Percentiles rank a stretch among this genome's conserved stretches.
Conservation (phyloP, 2,888 invertebrate species). For the Agonopterix subpropinquella region DNA sequence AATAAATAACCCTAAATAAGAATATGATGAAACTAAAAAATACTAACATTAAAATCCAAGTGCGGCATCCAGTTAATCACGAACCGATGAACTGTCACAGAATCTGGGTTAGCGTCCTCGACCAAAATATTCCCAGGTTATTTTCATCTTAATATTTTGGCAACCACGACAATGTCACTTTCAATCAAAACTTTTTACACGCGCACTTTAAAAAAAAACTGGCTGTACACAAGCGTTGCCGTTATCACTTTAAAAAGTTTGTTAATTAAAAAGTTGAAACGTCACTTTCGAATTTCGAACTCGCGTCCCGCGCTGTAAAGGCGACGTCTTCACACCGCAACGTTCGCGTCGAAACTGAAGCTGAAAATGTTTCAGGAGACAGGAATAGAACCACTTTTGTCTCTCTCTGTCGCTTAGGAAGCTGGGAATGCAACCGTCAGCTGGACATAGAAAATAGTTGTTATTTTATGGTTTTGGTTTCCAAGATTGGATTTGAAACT, state of each 20-base stretch:
- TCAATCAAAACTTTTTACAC: background rate
- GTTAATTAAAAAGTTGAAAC: constrained; percentile 10
- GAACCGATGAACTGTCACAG: background rate
- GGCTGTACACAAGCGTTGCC: background rate
- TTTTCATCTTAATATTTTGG: constrained; percentile 39
- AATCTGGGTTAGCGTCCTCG: constrained; percentile 23
- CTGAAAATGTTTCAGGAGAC: background rate
- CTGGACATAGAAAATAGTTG: too few relatives aligned
- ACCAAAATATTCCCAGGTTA: constrained; percentile 39
- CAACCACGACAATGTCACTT: constrained; percentile 18
- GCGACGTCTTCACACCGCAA: constrained; percentile 10
- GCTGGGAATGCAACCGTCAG: background rate
- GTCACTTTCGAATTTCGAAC: constrained; percentile 21
- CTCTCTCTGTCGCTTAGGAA: background rate
- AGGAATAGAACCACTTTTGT: background rate
- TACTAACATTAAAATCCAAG: constrained; percentile 1
- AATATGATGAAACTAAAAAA: background rate
- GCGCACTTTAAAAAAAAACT: background rate
- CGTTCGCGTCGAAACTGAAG: constrained; percentile 25
- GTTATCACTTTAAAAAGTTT: constrained; percentile 3
- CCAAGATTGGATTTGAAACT: too few relatives aligned
- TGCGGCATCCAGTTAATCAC: background rate
- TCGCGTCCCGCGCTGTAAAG: constrained; percentile 6
- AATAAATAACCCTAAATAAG: too few relatives aligned
- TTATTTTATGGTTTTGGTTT: too few relatives aligned